Evolutionary conservation across 2,888 invertebrate genomes (phyloP), one percentile per base, ranked within the genome.

Genomic region (Drosophila mimetica): DNA sequence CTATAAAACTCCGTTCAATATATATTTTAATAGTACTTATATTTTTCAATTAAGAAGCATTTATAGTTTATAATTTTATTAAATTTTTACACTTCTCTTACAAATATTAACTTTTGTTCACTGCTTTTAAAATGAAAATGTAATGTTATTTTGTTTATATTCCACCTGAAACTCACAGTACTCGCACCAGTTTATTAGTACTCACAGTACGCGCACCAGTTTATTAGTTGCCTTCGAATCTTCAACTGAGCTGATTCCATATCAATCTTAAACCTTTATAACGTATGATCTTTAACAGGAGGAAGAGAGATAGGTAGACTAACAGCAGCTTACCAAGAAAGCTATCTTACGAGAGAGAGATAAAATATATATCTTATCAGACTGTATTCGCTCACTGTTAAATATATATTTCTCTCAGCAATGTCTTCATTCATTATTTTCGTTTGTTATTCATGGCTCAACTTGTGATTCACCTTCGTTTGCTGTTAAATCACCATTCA

Each of bases 391-490:
- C 48, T 41, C 30, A 37, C 18, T 32, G 48, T 8, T 32, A 54
- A 9, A n/a, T 36, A 9, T 36, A 9, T n/a, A 4, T 39, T 28
- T 46, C 48, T 16, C 37, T 48, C 16, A 6, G 20, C 41, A 25
- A n/a, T 32, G 22, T n/a, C 25, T 53, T 60, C 18, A 71, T 65
- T 65, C 39, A 20, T 58, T 42, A 65, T 72, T 58, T 54, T 18
- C 53, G 41, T 47, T 83, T 76, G 63, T 50, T 71, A 71, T 74
- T 72, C 77, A 67, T 30, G 48, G 51, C 39, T 44, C 36, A 46
- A 61, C 63, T 39, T 71, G 71, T 79, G 81, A 81, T 75, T 85
- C 80, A 82, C 82, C 80, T 81, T 82, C 73, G 47, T 16, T 57
- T 16, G 44, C 51, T 46, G 51, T 14, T 57, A 42, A 51, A 57